Conservation (phyloP, 2,113 vertebrate species). For the Nothobranchius furzeri region DNA sequence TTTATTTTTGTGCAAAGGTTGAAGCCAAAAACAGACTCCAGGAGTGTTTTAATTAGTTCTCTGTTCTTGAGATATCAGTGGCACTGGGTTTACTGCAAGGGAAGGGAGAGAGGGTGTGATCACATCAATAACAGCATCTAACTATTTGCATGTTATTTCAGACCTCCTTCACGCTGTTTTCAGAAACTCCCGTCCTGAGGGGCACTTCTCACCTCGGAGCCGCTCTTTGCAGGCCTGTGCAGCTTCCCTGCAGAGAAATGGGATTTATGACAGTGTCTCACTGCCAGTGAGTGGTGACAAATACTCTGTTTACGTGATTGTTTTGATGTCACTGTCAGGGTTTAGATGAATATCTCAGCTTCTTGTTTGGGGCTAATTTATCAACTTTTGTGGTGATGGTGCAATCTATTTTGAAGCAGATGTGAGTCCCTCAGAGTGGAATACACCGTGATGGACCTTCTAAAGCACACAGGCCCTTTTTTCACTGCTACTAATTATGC, state of each 20-base stretch:
- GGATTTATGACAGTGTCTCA: conserved; percentile 52
- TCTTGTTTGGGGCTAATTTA: conserved; percentile 60
- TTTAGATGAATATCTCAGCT: conserved; percentile 52
- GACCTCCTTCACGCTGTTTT: conserved; percentile 64
- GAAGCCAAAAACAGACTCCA: conserved; percentile 69
- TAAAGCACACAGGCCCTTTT: conserved; percentile 50
- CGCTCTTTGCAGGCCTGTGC: conserved; percentile 49
- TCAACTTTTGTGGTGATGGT: conserved; percentile 53
- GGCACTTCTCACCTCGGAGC: conserved; percentile 55
- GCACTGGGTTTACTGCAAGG: conserved; percentile 53
- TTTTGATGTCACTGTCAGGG: conserved; percentile 46
- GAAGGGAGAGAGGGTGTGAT: conserved; percentile 55
- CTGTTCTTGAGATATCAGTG: conserved; percentile 70
- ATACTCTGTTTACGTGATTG: conserved; percentile 53
- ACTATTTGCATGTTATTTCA: conserved; percentile 72
- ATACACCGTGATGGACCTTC: conserved; percentile 62
- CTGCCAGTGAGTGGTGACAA: conserved; percentile 48
- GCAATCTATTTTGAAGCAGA: conserved; percentile 60
- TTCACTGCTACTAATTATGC: conserved; percentile 76
- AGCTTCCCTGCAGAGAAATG: conserved; percentile 43
- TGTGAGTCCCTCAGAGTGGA: conserved; percentile 54
- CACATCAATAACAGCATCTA: conserved; percentile 70
- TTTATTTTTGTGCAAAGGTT: conserved; percentile 63
- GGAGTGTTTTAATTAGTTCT: conserved; percentile 77
- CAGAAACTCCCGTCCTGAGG: conserved; percentile 69